These are phyloP conservation scores for Strongylocentrotus purpuratus DNA, from an alignment of 35 echinoderm and acorn worm genomes.

Conservation along the genomic window DNA sequence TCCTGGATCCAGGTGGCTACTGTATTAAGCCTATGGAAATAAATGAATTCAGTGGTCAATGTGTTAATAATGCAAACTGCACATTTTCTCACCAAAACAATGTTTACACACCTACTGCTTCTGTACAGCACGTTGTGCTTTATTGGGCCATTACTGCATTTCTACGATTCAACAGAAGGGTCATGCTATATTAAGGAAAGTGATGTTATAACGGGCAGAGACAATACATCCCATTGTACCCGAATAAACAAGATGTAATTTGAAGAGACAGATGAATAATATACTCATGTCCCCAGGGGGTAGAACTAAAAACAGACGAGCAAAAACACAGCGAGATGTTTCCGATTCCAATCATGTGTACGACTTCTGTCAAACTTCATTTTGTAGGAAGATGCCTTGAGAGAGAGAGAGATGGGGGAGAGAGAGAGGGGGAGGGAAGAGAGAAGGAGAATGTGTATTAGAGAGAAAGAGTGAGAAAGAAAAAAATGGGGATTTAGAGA, in stretches of 20 bases:
- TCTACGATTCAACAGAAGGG: not conserved
- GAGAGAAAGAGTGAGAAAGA: not conserved
- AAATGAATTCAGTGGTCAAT: too few relatives aligned
- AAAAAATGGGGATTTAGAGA: not conserved
- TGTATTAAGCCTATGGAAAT: too few relatives aligned
- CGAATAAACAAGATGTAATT: not conserved
- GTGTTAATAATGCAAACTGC: too few relatives aligned
- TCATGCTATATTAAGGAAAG: not conserved
- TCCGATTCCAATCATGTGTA: slow-evolving; percentile 10
- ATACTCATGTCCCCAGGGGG: not conserved
- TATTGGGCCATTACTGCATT: not conserved
- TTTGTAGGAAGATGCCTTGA: not conserved
- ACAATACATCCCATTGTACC: not conserved
- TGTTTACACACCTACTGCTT: too few relatives aligned
- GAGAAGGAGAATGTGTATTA: not conserved
- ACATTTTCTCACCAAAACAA: too few relatives aligned
- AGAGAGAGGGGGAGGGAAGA: not conserved
- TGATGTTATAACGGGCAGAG: not conserved
- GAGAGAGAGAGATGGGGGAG: not conserved
- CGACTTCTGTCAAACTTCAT: slow-evolving; percentile 1
- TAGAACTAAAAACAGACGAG: not conserved
- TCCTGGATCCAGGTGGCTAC: too few relatives aligned
- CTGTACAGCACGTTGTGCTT: too few relatives aligned
- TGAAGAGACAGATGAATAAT: not conserved
- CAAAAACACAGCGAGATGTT: not conserved